phyloP scores from a whole-genome alignment of 2,888 invertebrate species.

The Oscheius myriophilus region DNA sequence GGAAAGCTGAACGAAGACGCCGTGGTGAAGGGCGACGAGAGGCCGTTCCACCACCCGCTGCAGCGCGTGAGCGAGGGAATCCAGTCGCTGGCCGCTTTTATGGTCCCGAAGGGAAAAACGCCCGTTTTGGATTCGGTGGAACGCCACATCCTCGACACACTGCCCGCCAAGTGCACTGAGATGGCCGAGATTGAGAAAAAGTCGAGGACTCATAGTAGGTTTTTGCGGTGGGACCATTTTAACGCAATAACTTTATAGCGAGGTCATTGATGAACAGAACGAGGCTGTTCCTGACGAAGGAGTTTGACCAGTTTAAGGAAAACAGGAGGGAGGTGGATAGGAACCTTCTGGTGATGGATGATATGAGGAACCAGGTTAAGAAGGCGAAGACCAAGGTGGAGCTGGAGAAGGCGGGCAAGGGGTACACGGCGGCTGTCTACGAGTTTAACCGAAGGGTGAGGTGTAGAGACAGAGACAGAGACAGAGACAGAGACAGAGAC shows the following conservation, averaged over 20 bases:
- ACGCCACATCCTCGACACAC: conserved; percentile 11
- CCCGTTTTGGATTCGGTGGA: not conserved
- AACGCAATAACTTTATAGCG: too few species aligned
- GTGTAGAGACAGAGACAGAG: too few species aligned
- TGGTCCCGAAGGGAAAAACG: not conserved
- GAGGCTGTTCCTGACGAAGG: conserved; percentile 5
- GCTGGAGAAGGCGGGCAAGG: conserved; percentile 2
- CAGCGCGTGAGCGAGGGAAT: not conserved
- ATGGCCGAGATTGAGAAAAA: conserved; percentile 2
- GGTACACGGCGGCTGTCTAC: conserved; percentile 5
- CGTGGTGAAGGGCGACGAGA: not conserved
- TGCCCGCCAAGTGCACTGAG: not conserved
- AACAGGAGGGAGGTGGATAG: not conserved
- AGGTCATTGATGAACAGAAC: conserved; percentile 7
- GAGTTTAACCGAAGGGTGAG: conserved; percentile 11
- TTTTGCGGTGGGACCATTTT: too few species aligned
- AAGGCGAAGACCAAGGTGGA: conserved; percentile 11
- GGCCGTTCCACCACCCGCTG: conserved; percentile 8
- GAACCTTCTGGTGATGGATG: conserved; percentile 7
- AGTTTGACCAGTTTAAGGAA: conserved; percentile 9
- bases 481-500: too few species aligned
- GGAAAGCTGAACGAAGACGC: conserved; percentile 17
- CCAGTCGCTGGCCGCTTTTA: not conserved
- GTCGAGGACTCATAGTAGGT: not conserved
- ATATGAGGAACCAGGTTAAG: conserved; percentile 13